Percentiles rank a stretch among this genome's conserved stretches.
These are phyloP conservation scores for Scaptodrosophila latifasciaeformis DNA, from an alignment of 2,888 invertebrate genomes.

Conservation along the genomic window DNA sequence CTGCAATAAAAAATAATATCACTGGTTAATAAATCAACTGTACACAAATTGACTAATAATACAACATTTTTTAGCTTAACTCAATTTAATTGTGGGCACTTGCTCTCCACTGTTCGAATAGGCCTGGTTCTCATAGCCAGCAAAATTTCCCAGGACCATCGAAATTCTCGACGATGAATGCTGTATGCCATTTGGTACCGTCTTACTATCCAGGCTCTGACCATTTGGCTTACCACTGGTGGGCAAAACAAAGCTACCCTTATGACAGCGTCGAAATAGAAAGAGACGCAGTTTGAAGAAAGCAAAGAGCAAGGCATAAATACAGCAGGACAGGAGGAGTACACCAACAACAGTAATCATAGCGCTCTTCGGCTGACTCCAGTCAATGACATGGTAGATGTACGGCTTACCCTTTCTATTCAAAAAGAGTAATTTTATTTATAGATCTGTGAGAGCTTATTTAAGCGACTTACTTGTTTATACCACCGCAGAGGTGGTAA, in stretches of 20 bases:
- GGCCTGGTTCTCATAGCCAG: constrained; percentile 69
- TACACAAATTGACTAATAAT: constrained; percentile 40
- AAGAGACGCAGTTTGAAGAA: constrained; percentile 70
- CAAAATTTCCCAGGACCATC: constrained; percentile 72
- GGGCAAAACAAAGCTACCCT: constrained; percentile 59
- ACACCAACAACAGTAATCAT: constrained; percentile 65
- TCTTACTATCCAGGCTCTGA: constrained; percentile 22
- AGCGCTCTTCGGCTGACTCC: constrained; percentile 79
- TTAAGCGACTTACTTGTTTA: constrained; percentile 75
- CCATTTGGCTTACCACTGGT: constrained; percentile 44
- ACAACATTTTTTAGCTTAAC: constrained; percentile 16
- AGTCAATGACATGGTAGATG: constrained; percentile 86
- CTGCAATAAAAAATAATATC: constrained; percentile 49
- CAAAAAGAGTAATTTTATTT: constrained; percentile 24
- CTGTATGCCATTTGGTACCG: constrained; percentile 55
- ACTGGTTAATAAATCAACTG: constrained; percentile 47
- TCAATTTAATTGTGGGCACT: constrained; percentile 13
- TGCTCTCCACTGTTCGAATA: constrained; percentile 51
- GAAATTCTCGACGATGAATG: constrained; percentile 72
- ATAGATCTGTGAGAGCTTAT: too few species aligned
- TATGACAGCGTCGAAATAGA: constrained; percentile 58
- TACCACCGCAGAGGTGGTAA: constrained; percentile 80
- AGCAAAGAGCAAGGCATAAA: constrained; percentile 69
- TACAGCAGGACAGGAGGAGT: constrained; percentile 62
- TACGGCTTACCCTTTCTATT: constrained; percentile 78